These are phyloP conservation scores for Platysteira castanea DNA, from an alignment of 2,113 vertebrate species.

Conservation along the genomic window DNA sequence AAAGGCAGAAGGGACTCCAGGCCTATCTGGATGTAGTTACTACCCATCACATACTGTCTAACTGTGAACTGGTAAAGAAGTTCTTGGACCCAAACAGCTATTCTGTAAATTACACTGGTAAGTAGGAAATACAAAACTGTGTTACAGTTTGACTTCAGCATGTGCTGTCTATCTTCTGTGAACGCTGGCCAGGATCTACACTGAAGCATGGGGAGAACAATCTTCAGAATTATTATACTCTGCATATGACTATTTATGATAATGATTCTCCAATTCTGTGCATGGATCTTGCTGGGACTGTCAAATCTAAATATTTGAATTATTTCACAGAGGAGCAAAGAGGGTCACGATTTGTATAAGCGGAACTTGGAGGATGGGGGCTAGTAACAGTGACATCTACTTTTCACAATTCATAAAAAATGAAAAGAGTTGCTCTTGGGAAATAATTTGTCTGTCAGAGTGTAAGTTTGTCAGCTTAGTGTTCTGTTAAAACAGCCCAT, in stretches of 20 bases:
- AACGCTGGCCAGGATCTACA: neutral
- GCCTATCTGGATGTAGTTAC: conserved; percentile 92
- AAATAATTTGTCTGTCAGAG: neutral
- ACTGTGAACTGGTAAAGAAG: conserved; percentile 88
- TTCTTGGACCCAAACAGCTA: conserved; percentile 96
- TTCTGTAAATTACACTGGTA: conserved; percentile 92
- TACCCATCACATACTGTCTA: conserved; percentile 86
- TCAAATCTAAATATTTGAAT: neutral
- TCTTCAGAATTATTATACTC: neutral
- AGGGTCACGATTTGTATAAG: neutral
- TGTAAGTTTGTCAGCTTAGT: neutral
- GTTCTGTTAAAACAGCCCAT: neutral
- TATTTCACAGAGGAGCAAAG: neutral
- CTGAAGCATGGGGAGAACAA: neutral
- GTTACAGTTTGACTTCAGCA: neutral
- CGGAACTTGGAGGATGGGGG: neutral
- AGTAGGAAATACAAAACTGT: neutral
- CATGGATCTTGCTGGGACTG: neutral
- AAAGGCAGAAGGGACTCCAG: conserved; percentile 94
- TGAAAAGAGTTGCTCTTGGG: neutral
- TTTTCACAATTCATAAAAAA: neutral
- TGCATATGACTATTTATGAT: neutral
- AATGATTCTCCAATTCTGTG: neutral
- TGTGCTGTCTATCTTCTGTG: neutral
- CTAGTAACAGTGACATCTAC: neutral